Conservation (phyloP, 2,888 invertebrate species). For the Bellardia bayeri region DNA sequence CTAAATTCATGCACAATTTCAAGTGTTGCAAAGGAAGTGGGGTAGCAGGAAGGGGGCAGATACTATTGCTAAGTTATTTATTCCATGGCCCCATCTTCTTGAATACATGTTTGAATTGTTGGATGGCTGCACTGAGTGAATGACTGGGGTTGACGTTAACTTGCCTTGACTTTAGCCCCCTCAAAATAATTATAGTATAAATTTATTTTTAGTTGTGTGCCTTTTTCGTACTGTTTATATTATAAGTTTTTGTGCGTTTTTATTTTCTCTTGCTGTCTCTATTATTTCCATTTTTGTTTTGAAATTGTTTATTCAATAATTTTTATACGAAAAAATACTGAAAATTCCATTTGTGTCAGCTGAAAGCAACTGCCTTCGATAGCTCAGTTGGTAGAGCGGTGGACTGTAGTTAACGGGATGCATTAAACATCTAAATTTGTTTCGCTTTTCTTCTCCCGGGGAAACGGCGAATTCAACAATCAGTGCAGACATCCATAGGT, state of each 20-base stretch:
- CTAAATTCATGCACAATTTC: constrained; percentile 18
- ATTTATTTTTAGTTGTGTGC: constrained; percentile 35
- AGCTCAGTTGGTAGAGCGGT: constrained; percentile 78
- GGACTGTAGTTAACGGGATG: constrained; percentile 75
- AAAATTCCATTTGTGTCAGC: constrained; percentile 44
- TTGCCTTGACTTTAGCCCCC: constrained; percentile 21
- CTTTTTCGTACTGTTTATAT: not conserved
- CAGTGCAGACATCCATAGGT: constrained; percentile 86
- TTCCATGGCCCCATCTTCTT: constrained; percentile 5
- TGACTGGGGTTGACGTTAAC: constrained; percentile 30
- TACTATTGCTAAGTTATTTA: constrained; percentile 2
- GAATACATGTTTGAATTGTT: not conserved
- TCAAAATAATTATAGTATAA: not conserved
- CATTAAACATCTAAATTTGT: constrained; percentile 48
- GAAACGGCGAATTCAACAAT: constrained; percentile 32
- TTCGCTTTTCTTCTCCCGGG: constrained; percentile 53
- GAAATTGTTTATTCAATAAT: constrained; percentile 19
- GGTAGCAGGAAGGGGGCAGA: not conserved
- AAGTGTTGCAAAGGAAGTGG: not conserved
- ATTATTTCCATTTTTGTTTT: constrained; percentile 35
- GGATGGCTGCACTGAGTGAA: not conserved
- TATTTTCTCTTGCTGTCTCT: not conserved
- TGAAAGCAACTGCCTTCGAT: constrained; percentile 75
- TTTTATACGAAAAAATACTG: constrained; percentile 18
- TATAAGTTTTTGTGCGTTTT: no score